Evolutionary conservation across 2,113 vertebrate genomes (phyloP).

Genomic region (Gopherus flavomarginatus): DNA sequence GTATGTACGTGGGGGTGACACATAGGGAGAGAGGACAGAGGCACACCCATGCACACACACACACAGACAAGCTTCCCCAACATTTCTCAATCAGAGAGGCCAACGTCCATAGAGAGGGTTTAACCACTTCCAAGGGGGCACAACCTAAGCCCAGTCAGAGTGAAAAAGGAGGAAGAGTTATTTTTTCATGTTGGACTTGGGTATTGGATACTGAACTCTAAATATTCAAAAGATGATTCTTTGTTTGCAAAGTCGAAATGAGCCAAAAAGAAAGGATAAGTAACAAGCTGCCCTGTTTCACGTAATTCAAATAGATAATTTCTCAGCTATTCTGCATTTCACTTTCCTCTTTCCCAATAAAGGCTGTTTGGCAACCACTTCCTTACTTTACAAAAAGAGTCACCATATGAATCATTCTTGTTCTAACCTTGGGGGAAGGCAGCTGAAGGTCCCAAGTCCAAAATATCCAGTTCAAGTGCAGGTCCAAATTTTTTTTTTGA

Average conservation of each 20-base stretch:
- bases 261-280: background rate
- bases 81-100: background rate
- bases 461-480: background rate
- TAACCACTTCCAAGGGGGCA: fast-evolving
- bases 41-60: background rate
- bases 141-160: background rate
- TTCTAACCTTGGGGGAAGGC: background rate
- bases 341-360: background rate
- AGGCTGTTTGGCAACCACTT: fast-evolving
- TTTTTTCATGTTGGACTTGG: fast-evolving
- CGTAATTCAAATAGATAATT: background rate
- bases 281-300: background rate
- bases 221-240: background rate
- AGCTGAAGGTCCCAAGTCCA: fast-evolving
- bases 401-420: fast-evolving
- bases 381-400: fast-evolving
- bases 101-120: background rate
- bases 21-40: background rate
- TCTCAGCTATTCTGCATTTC: fast-evolving
- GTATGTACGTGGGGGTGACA: background rate
- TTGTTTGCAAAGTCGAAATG: background rate
- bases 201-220: fast-evolving
- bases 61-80: background rate
- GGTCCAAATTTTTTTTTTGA: background rate
- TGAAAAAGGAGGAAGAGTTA: background rate